Conservation (phyloP, 2,113 vertebrate species). For the Sus scrofa region DNA sequence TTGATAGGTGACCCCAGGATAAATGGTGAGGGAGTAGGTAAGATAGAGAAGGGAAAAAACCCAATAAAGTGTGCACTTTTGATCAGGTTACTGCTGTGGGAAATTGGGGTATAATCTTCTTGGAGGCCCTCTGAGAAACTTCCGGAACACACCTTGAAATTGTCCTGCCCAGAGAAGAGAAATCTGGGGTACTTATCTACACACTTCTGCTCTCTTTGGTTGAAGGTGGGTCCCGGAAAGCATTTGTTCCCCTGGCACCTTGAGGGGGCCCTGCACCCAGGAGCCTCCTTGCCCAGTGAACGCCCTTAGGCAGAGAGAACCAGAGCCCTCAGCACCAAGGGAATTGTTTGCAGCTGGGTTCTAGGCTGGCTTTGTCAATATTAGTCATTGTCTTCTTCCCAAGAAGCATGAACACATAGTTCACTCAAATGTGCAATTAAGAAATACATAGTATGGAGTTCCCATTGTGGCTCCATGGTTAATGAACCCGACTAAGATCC, state of each 20-base stretch:
- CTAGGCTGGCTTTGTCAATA: neutral
- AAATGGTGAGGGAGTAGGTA: neutral
- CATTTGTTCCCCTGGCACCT: neutral
- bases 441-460: neutral
- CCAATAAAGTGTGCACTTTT: no score
- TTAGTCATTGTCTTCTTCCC: neutral
- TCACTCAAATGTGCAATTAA: neutral
- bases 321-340: neutral
- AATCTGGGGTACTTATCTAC: neutral
- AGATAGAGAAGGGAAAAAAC: neutral
- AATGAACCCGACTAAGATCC: no score
- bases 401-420: neutral
- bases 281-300: neutral
- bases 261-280: no score
- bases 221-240: neutral
- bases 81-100: neutral
- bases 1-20: neutral
- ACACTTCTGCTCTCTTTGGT: neutral
- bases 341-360: neutral
- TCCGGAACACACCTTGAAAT: neutral
- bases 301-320: neutral
- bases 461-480: no score
- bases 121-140: neutral
- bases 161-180: neutral
- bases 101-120: neutral